A percentile compares a stretch with the other conserved stretches of the same genome.
phyloP scores from a whole-genome alignment of 2,888 invertebrate genomes.

The Liodrosophila aerea region DNA sequence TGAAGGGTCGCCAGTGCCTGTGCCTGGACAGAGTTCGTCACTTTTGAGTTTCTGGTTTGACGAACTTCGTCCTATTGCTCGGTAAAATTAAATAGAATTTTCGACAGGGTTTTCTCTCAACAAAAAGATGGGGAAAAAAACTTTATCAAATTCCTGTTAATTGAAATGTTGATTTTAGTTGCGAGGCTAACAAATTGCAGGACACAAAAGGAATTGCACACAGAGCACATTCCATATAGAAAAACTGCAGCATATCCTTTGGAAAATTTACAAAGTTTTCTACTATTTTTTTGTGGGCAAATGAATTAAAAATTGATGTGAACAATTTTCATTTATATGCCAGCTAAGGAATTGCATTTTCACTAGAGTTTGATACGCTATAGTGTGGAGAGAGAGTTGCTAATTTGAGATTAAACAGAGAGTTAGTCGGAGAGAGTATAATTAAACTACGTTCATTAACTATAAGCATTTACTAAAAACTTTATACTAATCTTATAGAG shows the following conservation, averaged over 20 bases:
- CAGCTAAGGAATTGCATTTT: too few species aligned
- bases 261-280: neutral
- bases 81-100: slow-evolving; percentile 53
- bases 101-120: slow-evolving; percentile 10
- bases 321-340: neutral
- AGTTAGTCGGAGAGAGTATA: too few species aligned
- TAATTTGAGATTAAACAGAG: too few species aligned
- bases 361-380: too few species aligned
- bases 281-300: too few species aligned
- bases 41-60: slow-evolving; percentile 67
- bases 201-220: slow-evolving; percentile 16
- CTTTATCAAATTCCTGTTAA: slow-evolving; percentile 62
- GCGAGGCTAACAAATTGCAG: slow-evolving; percentile 36
- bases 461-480: too few species aligned
- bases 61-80: slow-evolving; percentile 58
- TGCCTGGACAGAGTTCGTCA: slow-evolving; percentile 61
- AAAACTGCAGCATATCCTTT: slow-evolving; percentile 8
- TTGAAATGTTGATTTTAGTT: slow-evolving; percentile 67
- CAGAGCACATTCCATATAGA: slow-evolving; percentile 11
- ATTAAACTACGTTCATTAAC: too few species aligned
- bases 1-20: slow-evolving; percentile 44
- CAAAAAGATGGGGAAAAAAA: slow-evolving; percentile 27
- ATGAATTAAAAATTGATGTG: slow-evolving; percentile 5
- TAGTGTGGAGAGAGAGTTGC: too few species aligned
- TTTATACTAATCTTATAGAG: too few species aligned